phyloP scores from a whole-genome alignment of 2,888 invertebrate genomes.

The Hemicrepidius hirtus region DNA sequence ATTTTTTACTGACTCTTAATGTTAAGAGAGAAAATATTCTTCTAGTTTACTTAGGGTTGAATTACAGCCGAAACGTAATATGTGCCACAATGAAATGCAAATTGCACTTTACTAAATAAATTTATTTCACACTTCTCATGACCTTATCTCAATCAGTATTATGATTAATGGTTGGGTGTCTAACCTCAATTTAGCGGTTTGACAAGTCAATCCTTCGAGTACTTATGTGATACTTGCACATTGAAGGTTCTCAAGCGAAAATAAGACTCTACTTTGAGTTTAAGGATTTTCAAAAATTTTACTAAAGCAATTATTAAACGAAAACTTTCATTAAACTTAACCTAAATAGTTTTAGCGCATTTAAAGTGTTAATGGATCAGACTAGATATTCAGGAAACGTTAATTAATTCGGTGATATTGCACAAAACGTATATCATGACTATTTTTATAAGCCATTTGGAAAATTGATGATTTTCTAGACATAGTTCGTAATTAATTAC shows the following conservation, averaged over 20 bases:
- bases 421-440: conserved; percentile 22
- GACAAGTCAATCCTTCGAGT: conserved; percentile 41
- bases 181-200: conserved; percentile 39
- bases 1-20: background rate
- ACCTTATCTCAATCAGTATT: conserved; percentile 40
- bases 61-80: conserved; percentile 3
- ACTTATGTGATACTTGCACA: conserved; percentile 28
- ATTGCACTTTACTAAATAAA: conserved; percentile 30
- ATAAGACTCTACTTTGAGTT: background rate
- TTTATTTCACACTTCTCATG: conserved; percentile 38
- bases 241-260: conserved; percentile 20
- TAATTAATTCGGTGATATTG: conserved; percentile 5
- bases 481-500: conserved; percentile 18
- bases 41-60: background rate
- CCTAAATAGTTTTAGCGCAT: background rate
- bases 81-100: conserved; percentile 13
- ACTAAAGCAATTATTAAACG: background rate
- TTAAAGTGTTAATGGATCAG: no score
- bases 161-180: conserved; percentile 42
- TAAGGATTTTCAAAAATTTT: background rate
- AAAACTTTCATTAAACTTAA: background rate
- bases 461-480: conserved; percentile 23
- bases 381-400: background rate
- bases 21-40: background rate
- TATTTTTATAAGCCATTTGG: conserved; percentile 24